These are phyloP conservation scores for Zygothrica quintamaculata DNA, from an alignment of 2,888 invertebrate genomes.

Conservation along the genomic window DNA sequence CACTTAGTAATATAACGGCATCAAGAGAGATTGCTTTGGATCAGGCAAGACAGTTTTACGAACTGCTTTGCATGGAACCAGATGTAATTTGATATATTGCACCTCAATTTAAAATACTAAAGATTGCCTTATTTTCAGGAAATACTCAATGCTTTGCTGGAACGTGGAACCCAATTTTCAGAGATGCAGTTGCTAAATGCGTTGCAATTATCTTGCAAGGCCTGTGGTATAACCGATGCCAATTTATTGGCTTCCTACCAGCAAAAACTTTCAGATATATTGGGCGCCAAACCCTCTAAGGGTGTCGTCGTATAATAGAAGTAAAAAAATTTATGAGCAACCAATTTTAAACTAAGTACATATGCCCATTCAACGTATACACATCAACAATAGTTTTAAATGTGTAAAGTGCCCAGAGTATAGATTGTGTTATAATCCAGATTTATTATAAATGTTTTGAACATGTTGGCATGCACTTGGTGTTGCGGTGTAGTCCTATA, in stretches of 20 bases:
- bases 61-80: conserved; percentile 92
- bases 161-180: conserved; percentile 94
- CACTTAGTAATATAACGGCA: conserved; percentile 93
- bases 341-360: conserved; percentile 32
- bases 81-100: conserved; percentile 86
- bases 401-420: conserved; percentile 52
- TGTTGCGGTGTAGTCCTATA: conserved; percentile 63
- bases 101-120: background rate
- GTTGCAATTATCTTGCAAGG: conserved; percentile 90
- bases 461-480: conserved; percentile 68
- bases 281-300: conserved; percentile 88
- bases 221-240: conserved; percentile 85
- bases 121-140: conserved; percentile 86
- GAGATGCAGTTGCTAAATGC: conserved; percentile 95
- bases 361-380: conserved; percentile 26
- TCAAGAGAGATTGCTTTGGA: conserved; percentile 93
- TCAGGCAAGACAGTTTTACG: conserved; percentile 94
- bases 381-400: conserved; percentile 52
- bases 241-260: conserved; percentile 88
- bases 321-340: conserved; percentile 20
- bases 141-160: conserved; percentile 92
- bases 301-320: conserved; percentile 89
- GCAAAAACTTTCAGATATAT: conserved; percentile 92
- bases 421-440: conserved; percentile 49
- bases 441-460: conserved; percentile 66